A percentile compares a stretch with the other conserved stretches of the same genome.
Conservation (phyloP, 1,140 invertebrate species). For the Akabosia matsudoensis region DNA sequence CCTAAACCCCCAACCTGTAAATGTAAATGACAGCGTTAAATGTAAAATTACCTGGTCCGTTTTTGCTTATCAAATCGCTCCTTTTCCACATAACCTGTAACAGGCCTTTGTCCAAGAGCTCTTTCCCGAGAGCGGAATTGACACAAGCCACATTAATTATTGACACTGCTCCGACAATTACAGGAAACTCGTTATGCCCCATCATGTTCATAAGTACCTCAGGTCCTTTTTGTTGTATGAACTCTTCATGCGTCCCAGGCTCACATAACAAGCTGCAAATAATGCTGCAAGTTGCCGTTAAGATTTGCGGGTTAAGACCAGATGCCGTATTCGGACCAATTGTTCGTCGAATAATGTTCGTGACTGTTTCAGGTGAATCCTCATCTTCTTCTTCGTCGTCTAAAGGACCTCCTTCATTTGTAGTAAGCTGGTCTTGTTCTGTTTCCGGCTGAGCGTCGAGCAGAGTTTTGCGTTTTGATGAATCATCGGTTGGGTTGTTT, state of each 20-base stretch:
- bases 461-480: no score
- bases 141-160: conserved; percentile 32
- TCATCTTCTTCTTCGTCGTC: no score
- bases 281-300: background rate
- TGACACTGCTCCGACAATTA: conserved; percentile 25
- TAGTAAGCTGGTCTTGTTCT: no score
- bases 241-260: conserved; percentile 1
- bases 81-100: conserved; percentile 38
- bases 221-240: conserved; percentile 30
- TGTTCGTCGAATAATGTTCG: no score
- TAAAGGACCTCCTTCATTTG: no score
- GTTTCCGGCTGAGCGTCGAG: no score
- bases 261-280: conserved; percentile 32
- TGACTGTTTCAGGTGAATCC: no score
- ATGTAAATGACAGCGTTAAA: background rate
- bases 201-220: conserved; percentile 16
- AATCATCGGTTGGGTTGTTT: no score
- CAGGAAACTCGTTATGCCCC: conserved; percentile 33
- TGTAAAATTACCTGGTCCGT: conserved; percentile 38
- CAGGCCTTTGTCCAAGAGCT: conserved; percentile 34
- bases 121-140: background rate
- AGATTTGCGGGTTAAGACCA: background rate
- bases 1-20: no score
- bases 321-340: no score
- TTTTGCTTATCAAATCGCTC: conserved; percentile 34